Base-by-base conservation (phyloP, 2,113 vertebrate species). In the Bubo blakistoni region DNA sequence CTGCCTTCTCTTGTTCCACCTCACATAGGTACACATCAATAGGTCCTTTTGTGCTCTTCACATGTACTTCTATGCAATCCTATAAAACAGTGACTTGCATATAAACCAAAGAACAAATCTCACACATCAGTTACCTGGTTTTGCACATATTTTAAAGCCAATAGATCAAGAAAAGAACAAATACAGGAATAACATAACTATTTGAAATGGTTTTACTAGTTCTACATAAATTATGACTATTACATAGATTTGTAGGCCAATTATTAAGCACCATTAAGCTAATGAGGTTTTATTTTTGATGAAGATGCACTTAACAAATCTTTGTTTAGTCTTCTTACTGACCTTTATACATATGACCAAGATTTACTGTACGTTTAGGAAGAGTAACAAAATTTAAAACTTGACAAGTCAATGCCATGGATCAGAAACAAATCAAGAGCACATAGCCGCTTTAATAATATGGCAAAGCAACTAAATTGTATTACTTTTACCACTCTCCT, bases 41-140 rank as follows among this genome's bases (percentile, higher is more conserved):
- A 38, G 99, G 99, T 18, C 99, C 99, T n/a, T 96, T 98, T 49
- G 97, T 98, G 54, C 98, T 99, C 88, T 98, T 99, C 80, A 99
- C 98, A 8, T 98, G 99, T 17, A 99, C 96, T 81, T 99, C 97
- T 97, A 99, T 98, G 15, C 96, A 98, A 74, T 99, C 98, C 99
- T 99, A 86, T 22, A 78, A 94, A 76, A 92, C 10, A 86, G 25
- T 5, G 7, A 86, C 46, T 90, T 69, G 52, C 12, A 46, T 29
- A 24, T 57, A 58, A 89, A 52, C 17, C 34, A 58, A 74, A 65
- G 36, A 46, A 83, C 38, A 80, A 55, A 42, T 27, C 71, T 81
- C 44, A 76, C 16, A 78, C 6, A 49, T 16, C 40, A 71, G 46
- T 49, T 73, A 62, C 18, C 27, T 67, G 13, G 42, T 91, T 93